Percentiles rank a stretch among this genome's conserved stretches.
Evolutionary conservation across 2,888 invertebrate genomes (phyloP).

Genomic region (Lingula anatina): DNA sequence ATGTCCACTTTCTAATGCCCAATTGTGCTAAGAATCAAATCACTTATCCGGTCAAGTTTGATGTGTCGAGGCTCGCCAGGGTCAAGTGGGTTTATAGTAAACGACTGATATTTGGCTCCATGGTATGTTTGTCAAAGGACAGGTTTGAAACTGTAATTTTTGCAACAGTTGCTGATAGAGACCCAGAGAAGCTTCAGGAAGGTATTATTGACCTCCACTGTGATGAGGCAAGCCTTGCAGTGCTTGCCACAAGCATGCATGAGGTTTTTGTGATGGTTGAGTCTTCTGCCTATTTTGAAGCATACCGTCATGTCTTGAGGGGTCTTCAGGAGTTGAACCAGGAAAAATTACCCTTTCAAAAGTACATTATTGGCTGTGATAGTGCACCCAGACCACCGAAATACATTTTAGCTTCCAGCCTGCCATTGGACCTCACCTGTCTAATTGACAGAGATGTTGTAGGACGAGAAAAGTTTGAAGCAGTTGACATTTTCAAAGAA

Average conservation of each 20-base stretch:
- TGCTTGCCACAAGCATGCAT: too few species aligned
- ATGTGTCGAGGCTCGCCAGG: slow-evolving; percentile 11
- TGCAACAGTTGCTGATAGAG: slow-evolving; percentile 58
- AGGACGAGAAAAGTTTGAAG: too few species aligned
- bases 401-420: too few species aligned
- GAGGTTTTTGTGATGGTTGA: slow-evolving; percentile 69
- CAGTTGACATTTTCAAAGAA: too few species aligned
- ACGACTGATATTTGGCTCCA: slow-evolving; percentile 65
- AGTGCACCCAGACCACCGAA: slow-evolving; percentile 18
- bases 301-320: slow-evolving; percentile 69
- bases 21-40: slow-evolving; percentile 24
- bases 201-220: too few species aligned
- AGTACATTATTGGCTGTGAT: slow-evolving; percentile 20
- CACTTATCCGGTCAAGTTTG: slow-evolving; percentile 25
- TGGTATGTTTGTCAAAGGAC: slow-evolving; percentile 68
- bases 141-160: slow-evolving; percentile 65
- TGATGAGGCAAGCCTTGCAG: too few species aligned
- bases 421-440: too few species aligned
- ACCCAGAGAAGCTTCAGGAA: background rate
- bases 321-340: slow-evolving; percentile 61
- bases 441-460: too few species aligned
- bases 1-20: slow-evolving; percentile 30
- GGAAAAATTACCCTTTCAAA: slow-evolving; percentile 21
- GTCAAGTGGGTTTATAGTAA: slow-evolving; percentile 56
- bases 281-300: slow-evolving; percentile 75